Base-by-base conservation (phyloP, 2,888 invertebrate species). In the Piscicola geometra region DNA sequence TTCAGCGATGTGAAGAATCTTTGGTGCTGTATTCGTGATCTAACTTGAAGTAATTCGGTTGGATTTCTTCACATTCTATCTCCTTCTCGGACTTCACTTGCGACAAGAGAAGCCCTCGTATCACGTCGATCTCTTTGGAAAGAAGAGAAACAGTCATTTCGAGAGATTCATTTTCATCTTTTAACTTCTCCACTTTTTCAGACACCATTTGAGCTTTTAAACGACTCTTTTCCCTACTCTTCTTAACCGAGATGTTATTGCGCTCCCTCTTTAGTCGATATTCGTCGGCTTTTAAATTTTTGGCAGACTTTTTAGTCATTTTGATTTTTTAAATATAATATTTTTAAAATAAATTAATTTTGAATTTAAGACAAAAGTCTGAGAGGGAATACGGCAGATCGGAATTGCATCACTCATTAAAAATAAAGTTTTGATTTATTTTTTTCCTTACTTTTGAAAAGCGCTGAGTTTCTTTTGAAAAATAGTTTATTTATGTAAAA, bases 201-300 rank as follows among this genome's bases (percentile, higher is more conserved):
- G 47, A 41, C 30, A 71, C 71, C 28, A 71, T 71, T 3, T 36
- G 50, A 25, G 95, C 96, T 33, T 78, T 78, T 47, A 28, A 56
- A 5, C 76, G 73, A 41, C 74, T 77, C 88, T 96, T 96, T 86
- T 96, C 96, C 78, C 97, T 90, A 76, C 93, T 94, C 86, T 96
- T 96, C 79, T 95, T 88, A 72, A 97, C 97, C 3, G 97, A 96
- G 82, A 96, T 94, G 85, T 97, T 97, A 86, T 97, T 97, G 81
- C 96, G 89, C 84, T 96, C 95, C 64, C 97, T 89, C 79, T 96
- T 88, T 79, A 93, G 88, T 81, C 93, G 89, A 87, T 97, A 97
- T 85, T 96, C 96, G 83, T 96, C 95, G 71, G 41, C 50, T 32
- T 71, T 71, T n/a, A 47, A 47, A 47, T 21, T n/a, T 32, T 71